phyloP scores from a whole-genome alignment of 2,797 vertebrate species.

The Sphenopsis melanotis region DNA sequence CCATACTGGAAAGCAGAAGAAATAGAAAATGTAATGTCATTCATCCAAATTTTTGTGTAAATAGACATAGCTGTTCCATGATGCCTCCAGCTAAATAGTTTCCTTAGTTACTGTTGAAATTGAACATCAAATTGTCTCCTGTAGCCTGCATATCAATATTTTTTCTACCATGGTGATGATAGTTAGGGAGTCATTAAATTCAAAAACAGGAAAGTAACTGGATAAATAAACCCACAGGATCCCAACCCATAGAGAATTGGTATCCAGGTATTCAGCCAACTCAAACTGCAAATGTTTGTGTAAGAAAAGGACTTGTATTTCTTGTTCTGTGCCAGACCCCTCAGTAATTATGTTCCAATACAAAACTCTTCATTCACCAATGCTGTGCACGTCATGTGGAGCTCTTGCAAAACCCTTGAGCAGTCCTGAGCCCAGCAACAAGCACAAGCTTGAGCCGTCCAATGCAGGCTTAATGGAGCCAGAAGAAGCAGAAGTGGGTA shows the following conservation, averaged over 20 bases:
- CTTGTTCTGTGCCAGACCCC: constrained; percentile 42
- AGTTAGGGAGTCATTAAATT: constrained; percentile 51
- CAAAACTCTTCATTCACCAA: constrained; percentile 45
- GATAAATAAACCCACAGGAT: constrained; percentile 65
- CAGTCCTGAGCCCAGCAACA: background rate
- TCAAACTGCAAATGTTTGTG: constrained; percentile 68
- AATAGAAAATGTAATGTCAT: background rate
- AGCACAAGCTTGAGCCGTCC: background rate
- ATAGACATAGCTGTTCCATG: background rate
- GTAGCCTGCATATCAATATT: constrained; percentile 54
- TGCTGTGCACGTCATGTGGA: background rate
- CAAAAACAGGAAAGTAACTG: constrained; percentile 48
- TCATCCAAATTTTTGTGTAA: background rate
- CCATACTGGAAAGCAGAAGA: background rate
- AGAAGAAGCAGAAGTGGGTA: background rate
- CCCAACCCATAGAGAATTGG: constrained; percentile 23
- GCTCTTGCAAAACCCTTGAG: background rate
- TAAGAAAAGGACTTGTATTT: constrained; percentile 61
- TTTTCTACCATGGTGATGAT: constrained; percentile 52
- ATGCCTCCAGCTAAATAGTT: constrained; percentile 7
- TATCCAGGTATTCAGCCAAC: constrained; percentile 63
- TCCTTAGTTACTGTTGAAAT: constrained; percentile 5
- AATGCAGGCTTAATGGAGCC: background rate
- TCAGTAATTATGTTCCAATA: constrained; percentile 31
- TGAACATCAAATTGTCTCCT: constrained; percentile 31